A percentile compares a stretch with the other conserved stretches of the same genome.
Evolutionary conservation across 1,140 invertebrate genomes (phyloP).

Genomic region (Lepidurus couesii): DNA sequence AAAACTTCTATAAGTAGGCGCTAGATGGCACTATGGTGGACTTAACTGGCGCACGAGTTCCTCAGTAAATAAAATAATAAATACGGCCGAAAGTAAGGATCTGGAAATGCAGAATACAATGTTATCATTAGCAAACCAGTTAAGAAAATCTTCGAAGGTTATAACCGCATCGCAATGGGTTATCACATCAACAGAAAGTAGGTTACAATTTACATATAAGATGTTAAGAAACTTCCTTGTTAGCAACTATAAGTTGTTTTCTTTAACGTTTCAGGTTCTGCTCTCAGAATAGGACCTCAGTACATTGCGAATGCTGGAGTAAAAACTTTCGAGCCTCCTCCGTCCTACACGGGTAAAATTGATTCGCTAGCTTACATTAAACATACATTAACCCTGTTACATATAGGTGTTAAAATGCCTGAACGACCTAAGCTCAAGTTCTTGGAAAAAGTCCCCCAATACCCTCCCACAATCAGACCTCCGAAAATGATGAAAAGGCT

Average conservation of each 20-base stretch:
- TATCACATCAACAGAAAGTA: not conserved
- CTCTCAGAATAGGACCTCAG: not conserved
- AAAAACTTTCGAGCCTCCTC: conserved; percentile 56
- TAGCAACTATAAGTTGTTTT: not conserved
- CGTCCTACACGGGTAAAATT: conserved; percentile 54
- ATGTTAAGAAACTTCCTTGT: not conserved
- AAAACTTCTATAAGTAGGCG: no score
- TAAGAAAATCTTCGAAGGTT: not conserved
- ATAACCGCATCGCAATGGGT: not conserved
- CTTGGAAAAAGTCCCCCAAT: conserved; percentile 64
- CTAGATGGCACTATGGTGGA: not conserved
- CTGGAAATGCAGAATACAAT: not conserved
- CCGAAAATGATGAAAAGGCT: conserved; percentile 78
- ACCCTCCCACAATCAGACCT: conserved; percentile 56
- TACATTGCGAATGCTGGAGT: conserved; percentile 48
- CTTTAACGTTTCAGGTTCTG: not conserved
- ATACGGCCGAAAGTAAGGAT: not conserved
- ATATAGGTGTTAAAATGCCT: conserved; percentile 65
- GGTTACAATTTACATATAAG: not conserved
- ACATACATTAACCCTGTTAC: conserved; percentile 35
- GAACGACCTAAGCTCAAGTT: conserved; percentile 62
- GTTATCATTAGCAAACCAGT: not conserved
- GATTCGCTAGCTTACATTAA: conserved; percentile 33
- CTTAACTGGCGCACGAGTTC: not conserved
- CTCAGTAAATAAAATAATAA: not conserved